phyloP scores from a whole-genome alignment of 2,888 invertebrate genomes.

The Cryptophagus acutangulus region DNA sequence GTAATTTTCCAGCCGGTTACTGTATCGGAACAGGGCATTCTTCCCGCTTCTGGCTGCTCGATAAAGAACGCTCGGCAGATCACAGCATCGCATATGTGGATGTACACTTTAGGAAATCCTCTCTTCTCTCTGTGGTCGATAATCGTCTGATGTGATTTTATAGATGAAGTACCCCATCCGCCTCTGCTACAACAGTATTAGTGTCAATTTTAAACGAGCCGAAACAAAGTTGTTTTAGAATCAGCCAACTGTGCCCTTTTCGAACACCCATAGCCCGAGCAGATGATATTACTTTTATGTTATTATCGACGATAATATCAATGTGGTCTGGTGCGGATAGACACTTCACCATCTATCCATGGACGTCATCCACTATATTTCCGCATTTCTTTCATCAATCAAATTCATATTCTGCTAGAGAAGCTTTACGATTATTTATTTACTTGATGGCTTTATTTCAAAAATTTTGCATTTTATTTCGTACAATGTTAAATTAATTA shows the following conservation, averaged over 20 bases:
- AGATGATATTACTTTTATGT: conserved; percentile 25
- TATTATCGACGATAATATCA: too few species aligned
- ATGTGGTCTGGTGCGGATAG: too few species aligned
- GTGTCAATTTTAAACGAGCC: conserved; percentile 37
- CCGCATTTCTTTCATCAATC: too few species aligned
- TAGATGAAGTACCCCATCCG: conserved; percentile 43
- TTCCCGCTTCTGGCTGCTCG: conserved; percentile 28
- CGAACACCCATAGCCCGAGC: conserved; percentile 13
- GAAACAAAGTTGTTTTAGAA: conserved; percentile 39
- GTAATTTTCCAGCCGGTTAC: conserved; percentile 42
- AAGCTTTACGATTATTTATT: too few species aligned
- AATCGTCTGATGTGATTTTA: conserved; percentile 47
- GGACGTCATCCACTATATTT: too few species aligned
- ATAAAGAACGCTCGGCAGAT: conserved; percentile 40
- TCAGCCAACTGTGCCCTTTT: conserved; percentile 24
- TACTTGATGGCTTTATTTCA: too few species aligned
- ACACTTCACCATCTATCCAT: too few species aligned
- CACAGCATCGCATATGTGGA: conserved; percentile 39
- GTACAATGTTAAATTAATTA: too few species aligned
- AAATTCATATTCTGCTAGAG: too few species aligned
- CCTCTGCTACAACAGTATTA: conserved; percentile 34
- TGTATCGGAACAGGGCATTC: conserved; percentile 35
- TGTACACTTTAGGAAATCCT: conserved; percentile 6
- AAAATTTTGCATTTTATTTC: too few species aligned
- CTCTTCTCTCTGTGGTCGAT: conserved; percentile 34